Percentiles rank a stretch among this genome's conserved stretches.
Evolutionary conservation across 2,113 vertebrate genomes (phyloP).

Genomic region (Chloropsis hardwickii): DNA sequence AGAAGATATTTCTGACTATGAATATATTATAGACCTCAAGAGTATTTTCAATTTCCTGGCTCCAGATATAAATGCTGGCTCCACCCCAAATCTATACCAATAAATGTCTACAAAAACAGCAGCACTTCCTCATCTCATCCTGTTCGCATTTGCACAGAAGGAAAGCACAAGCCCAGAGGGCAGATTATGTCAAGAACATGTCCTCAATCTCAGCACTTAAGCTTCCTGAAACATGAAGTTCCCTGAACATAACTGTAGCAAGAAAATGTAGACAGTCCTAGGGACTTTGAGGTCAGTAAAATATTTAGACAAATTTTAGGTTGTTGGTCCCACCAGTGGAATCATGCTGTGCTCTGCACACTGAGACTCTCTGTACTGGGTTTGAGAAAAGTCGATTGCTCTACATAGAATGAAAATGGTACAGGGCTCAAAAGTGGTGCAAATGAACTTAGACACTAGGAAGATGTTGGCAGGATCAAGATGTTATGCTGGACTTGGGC

Average conservation of each 20-base stretch:
- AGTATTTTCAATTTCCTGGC: constrained; percentile 9
- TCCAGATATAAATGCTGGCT: not conserved
- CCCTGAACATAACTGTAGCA: not conserved
- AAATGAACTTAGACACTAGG: not conserved
- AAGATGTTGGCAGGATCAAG: not conserved
- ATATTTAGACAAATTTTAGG: not conserved
- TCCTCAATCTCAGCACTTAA: not conserved
- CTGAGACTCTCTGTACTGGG: rapidly evolving
- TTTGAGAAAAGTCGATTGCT: not conserved
- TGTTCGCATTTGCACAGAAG: not conserved
- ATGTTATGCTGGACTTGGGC: not conserved
- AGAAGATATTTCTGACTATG: not conserved
- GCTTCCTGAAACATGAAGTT: not conserved
- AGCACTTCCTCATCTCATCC: not conserved
- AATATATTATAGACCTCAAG: not conserved
- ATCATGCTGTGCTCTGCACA: not conserved
- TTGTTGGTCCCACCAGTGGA: not conserved
- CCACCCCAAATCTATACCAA: not conserved
- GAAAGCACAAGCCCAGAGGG: not conserved
- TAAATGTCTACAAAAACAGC: not conserved
- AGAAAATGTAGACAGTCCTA: not conserved
- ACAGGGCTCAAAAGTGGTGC: not conserved
- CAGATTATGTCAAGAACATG: not conserved
- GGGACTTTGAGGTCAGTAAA: not conserved
- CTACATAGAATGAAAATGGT: not conserved